Base-by-base conservation (phyloP, 1,140 invertebrate species). In the Ceratitis capitata region DNA sequence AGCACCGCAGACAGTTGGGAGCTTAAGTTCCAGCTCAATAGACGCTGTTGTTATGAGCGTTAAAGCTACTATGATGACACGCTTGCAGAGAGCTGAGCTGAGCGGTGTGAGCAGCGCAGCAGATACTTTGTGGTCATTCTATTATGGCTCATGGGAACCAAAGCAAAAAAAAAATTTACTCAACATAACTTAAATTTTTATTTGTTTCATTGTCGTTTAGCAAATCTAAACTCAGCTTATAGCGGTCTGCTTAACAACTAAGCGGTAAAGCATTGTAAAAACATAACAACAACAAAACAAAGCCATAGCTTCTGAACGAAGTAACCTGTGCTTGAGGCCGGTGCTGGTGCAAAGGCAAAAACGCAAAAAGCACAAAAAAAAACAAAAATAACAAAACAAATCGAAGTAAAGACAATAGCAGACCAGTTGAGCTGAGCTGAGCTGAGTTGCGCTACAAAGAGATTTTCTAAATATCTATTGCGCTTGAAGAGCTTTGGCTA, bases 11-110 rank as follows among this genome's bases (percentile, higher is more conserved):
- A 61, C 19, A 39, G 12, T 39, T 35, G 45, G 16, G n/a, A 78
- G 61, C 61, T 45, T 47, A 19, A 45, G 69, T 78, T 78, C 69
- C 69, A 78, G 39, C 69, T 78, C n/a, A 78, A 78, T 78, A 78
- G 69, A 9, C 58, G 10, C 23, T 10, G 26, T 64, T 16, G 23
- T 12, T 32, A 26, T 10, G 58, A 19, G 58, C 58, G n/a, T n/a
- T n/a, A n/a, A n/a, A n/a, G n/a, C n/a, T n/a, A n/a, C n/a, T n/a
- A n/a, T 16, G 6, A 6, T 56, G 6, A 32, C 4, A 32, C 32
- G 16, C 32, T 16, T 4, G 32, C 32, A n/a, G 61, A 35, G 61
- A 47, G 69, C 32, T 78, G 35, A 78, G 42, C 69, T n/a, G n/a
- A 45, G 69, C 35, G 35, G 19, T 56, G 45, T 56, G 51, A 6